Base-by-base conservation (phyloP, 2,797 vertebrate genomes). In the Florisuga fusca region DNA sequence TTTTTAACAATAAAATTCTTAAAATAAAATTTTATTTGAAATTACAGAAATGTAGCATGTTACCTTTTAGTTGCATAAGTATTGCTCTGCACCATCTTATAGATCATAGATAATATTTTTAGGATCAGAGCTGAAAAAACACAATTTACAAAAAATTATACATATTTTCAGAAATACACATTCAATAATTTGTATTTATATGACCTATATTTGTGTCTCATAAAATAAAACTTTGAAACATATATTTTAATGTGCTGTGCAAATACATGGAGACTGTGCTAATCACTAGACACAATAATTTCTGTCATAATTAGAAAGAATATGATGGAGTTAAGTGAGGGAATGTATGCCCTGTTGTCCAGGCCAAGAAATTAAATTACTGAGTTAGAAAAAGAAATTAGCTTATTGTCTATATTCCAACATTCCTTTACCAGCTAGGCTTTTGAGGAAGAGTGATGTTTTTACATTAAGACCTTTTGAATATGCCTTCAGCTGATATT, bases 31-130 rank as follows among this genome's bases (percentile, higher is more conserved):
- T 90, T 73, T 76, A 74, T 90, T 77, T 84, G 58, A 63, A 81
- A 83, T 64, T 78, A 75, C 15, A 77, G 68, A 67, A 83, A 61
- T 85, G 43, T 4, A 87, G n/a, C 46, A 45, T 55, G 21, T 90
- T 97, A 99, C 99, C 99, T 99, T 98, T 99, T 99, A 13, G 99
- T 99, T 85, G 99, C 98, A 21, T 99, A 99, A 15, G 98, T 98
- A 97, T 99, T 98, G 98, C 98, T 99, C 97, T 99, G 99, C 75
- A 99, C 98, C 87, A 99, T 98, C 97, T 98, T 99, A 96, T 99
- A 99, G 97, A 99, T 98, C 96, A 99, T 97, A 57, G 98, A 98
- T 91, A 99, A 93, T 93, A 99, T 97, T 97, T 99, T 99, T 95
- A 99, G 96, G 79, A 98, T 98, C 89, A 99, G 97, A 55, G 98